Evolutionary conservation across 1,140 invertebrate genomes (phyloP).

Genomic region (Panagrolaimus sp.): DNA sequence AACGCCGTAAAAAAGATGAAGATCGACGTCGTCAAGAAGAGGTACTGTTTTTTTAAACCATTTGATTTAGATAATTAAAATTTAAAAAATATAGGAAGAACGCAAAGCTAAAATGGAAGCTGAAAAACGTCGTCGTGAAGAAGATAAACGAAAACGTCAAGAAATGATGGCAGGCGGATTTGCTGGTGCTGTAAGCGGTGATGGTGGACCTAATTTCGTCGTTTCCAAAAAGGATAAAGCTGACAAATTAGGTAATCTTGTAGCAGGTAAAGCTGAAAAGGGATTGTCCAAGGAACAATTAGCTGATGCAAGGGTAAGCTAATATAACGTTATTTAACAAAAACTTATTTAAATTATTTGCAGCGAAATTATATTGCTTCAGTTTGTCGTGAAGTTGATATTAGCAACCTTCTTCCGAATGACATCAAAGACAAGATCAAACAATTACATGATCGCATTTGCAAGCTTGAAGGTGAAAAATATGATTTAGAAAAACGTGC

Average conservation of each 20-base stretch:
- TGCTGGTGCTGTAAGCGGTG: constrained; percentile 53
- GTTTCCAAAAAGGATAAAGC: constrained; percentile 60
- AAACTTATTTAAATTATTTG: constrained; percentile 1
- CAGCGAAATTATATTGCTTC: constrained; percentile 36
- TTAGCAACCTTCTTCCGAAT: constrained; percentile 64
- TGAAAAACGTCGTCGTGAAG: constrained; percentile 33
- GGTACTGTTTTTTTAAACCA: constrained; percentile 10
- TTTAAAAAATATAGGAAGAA: constrained; percentile 10
- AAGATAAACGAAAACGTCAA: constrained; percentile 52
- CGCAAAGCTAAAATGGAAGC: constrained; percentile 16
- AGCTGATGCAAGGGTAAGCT: constrained; percentile 78
- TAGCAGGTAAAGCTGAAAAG: constrained; percentile 76
- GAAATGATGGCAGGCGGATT: constrained; percentile 37
- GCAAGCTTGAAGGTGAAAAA: constrained; percentile 94
- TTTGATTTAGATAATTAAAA: no score
- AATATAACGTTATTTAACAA: no score
- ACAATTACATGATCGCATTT: constrained; percentile 87
- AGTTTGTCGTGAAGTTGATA: constrained; percentile 31
- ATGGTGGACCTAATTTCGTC: constrained; percentile 45
- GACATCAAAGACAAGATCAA: constrained; percentile 78
- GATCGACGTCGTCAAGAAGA: constrained; percentile 42
- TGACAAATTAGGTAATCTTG: constrained; percentile 18
- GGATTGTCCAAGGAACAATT: constrained; percentile 98
- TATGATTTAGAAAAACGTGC: constrained; percentile 97
- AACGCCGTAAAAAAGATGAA: constrained; percentile 44